Evolutionary conservation across 2,888 invertebrate species (phyloP).

Genomic region (Drosophila atripex): DNA sequence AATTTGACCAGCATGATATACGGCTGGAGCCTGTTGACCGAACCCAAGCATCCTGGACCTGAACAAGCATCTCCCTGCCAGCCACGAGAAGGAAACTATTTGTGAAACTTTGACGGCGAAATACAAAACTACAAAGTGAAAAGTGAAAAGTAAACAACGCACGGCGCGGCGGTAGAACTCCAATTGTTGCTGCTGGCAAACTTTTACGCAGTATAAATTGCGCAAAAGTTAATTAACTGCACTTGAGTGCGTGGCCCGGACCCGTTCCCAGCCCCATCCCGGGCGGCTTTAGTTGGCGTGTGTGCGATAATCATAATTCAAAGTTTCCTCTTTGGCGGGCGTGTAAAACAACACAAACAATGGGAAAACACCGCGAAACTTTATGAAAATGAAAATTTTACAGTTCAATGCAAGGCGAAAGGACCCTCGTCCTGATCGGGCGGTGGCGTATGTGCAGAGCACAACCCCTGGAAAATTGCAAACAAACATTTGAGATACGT

Average conservation of each 20-base stretch:
- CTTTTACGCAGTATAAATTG: slow-evolving; percentile 75
- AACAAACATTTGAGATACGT: slow-evolving; percentile 61
- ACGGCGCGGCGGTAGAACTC: slow-evolving; percentile 41
- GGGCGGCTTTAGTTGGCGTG: slow-evolving; percentile 30
- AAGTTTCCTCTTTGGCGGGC: slow-evolving; percentile 53
- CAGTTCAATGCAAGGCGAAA: slow-evolving; percentile 71
- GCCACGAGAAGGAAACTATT: slow-evolving; percentile 25
- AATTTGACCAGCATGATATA: slow-evolving; percentile 1
- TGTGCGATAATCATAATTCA: slow-evolving; percentile 72
- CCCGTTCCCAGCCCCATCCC: not conserved
- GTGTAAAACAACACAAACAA: slow-evolving; percentile 61
- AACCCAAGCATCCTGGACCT: not conserved
- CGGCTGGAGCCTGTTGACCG: not conserved
- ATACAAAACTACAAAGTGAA: slow-evolving; percentile 75
- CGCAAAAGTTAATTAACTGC: slow-evolving; percentile 77
- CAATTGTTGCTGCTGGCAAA: slow-evolving; percentile 50
- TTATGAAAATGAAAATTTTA: slow-evolving; percentile 77
- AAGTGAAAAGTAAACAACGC: slow-evolving; percentile 74
- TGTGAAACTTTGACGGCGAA: slow-evolving; percentile 60
- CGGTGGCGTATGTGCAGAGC: slow-evolving; percentile 17
- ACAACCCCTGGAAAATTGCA: slow-evolving; percentile 53
- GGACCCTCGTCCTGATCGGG: slow-evolving; percentile 34
- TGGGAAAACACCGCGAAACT: slow-evolving; percentile 63
- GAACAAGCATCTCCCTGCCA: slow-evolving; percentile 2
- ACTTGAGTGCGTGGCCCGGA: slow-evolving; percentile 67